Percentiles rank a stretch among this genome's conserved stretches.
Evolutionary conservation across 2,888 invertebrate species (phyloP).

Genomic region (Limnephilus lunatus): DNA sequence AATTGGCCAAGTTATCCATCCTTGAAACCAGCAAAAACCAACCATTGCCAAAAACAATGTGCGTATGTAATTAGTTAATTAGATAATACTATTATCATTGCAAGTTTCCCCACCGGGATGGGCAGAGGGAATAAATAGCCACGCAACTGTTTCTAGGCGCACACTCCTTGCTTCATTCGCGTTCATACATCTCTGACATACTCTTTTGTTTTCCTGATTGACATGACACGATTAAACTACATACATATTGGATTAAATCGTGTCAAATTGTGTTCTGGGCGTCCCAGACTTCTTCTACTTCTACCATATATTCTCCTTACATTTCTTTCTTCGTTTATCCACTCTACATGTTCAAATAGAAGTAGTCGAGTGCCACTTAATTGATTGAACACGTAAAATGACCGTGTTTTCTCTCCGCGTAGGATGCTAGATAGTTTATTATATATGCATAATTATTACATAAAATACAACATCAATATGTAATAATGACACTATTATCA

Average conservation of each 20-base stretch:
- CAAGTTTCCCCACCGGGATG: background rate
- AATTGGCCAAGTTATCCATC: constrained; percentile 32
- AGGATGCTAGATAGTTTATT: background rate
- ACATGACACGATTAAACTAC: too few relatives aligned
- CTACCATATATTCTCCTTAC: too few relatives aligned
- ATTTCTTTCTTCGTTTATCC: too few relatives aligned
- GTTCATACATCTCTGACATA: too few relatives aligned
- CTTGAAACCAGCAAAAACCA: constrained; percentile 28
- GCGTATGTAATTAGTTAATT: too few relatives aligned
- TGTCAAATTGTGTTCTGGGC: too few relatives aligned
- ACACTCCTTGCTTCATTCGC: background rate
- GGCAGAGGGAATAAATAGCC: background rate
- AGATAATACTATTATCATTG: background rate
- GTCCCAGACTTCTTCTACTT: too few relatives aligned
- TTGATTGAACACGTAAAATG: background rate
- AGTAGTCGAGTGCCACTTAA: background rate
- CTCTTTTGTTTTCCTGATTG: too few relatives aligned
- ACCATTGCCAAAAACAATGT: constrained; percentile 37
- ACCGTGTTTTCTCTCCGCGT: background rate
- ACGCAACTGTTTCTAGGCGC: background rate
- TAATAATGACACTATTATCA: constrained; percentile 18
- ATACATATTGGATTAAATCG: too few relatives aligned
- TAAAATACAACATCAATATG: constrained; percentile 2
- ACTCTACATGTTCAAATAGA: too few relatives aligned
- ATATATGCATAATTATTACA: background rate